Evolutionary conservation across 2,888 invertebrate species (phyloP).

Genomic region (Phanerotoma sp.): DNA sequence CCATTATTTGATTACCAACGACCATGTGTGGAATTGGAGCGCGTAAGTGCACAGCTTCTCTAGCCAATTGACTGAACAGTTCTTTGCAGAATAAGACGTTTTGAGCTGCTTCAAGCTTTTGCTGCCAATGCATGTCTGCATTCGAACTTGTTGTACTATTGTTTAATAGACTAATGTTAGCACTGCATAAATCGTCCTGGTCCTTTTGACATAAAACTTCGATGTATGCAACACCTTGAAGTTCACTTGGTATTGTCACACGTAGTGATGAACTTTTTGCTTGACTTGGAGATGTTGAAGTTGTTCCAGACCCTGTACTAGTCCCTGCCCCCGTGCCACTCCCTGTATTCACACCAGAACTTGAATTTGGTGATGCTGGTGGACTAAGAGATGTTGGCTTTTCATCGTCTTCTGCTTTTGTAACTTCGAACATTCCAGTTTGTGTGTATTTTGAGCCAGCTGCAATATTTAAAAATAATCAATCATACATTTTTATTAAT

Average conservation of each 20-base stretch:
- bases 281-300: background rate
- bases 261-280: constrained; percentile 76
- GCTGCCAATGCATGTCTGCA: constrained; percentile 88
- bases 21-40: constrained; percentile 96
- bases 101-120: constrained; percentile 94
- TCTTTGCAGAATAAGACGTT: constrained; percentile 98
- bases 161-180: constrained; percentile 76
- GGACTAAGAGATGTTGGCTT: constrained; percentile 58
- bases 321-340: background rate
- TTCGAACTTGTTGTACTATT: constrained; percentile 73
- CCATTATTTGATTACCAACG: constrained; percentile 95
- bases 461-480: constrained; percentile 21
- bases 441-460: constrained; percentile 94
- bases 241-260: constrained; percentile 90
- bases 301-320: background rate
- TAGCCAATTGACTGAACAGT: constrained; percentile 88
- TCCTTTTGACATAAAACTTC: constrained; percentile 95
- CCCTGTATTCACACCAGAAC: constrained; percentile 50
- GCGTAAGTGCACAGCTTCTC: constrained; percentile 92
- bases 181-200: constrained; percentile 86
- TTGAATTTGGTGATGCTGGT: constrained; percentile 60
- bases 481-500: constrained; percentile 7
- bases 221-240: constrained; percentile 95
- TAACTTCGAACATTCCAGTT: constrained; percentile 93
- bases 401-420: constrained; percentile 84